Evolutionary conservation across 2,888 invertebrate species (phyloP), one percentile per base, ranked within the genome.

Genomic region (Seira sanloemensis): DNA sequence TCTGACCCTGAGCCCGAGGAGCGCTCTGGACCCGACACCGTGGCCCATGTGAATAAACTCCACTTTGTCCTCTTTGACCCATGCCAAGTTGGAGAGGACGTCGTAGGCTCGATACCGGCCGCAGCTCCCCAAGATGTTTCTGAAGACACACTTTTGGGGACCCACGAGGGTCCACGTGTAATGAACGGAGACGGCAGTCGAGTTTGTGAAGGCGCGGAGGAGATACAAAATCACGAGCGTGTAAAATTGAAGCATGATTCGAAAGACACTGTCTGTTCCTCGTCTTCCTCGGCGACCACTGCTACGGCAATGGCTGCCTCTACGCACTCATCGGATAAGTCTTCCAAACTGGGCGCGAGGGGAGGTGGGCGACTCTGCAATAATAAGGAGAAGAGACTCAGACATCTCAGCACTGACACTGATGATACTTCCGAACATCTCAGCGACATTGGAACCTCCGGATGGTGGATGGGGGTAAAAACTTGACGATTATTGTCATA

Each of bases 381-480:
- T 37, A 78, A 72, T 50, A 82, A 73, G 27, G 77, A 79, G 19
- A 80, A 80, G 79, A 78, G 88, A 80, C 84, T 87, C n/a, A 84
- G 87, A n/a, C 88, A 89, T 68, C 82, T 85, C 66, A 88, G 88
- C 26, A 87, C 87, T 12, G 88, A 88, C 26, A 87, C 87, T 12
- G 86, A 85, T 50, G 87, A 85, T 27, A 80, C 86, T 7, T 89
- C 88, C 0, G 88, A 88, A n/a, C 16, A 86, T 87, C 18, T 89
- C 89, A 2, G 88, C 89, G 25, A 88, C 89, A 0, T 50, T 89
- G 27, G 88, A 86, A 26, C 85, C 89, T 7, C 89, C 89, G 2
- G 89, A 89, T 85, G 89, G 89, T 18, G 88, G 88, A 19, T 89
- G 87, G 87, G 89, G 88, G 88, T 88, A 79, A 86, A 73, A 12